Conservation (phyloP, 2,888 invertebrate genomes). For the Theretra japonica region DNA sequence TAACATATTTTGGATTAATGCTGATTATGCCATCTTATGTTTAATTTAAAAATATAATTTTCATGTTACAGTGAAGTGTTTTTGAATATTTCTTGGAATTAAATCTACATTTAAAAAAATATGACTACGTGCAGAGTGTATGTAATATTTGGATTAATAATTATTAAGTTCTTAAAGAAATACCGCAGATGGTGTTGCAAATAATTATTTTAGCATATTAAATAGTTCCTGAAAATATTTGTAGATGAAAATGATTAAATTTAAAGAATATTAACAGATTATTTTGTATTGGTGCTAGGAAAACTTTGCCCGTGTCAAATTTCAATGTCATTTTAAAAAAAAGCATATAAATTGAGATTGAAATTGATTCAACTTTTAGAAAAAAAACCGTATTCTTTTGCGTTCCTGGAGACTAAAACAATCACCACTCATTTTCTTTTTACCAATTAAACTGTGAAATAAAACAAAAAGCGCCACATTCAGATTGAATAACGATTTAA, state of each 20-base stretch:
- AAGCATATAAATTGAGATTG: background rate
- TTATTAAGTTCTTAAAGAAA: background rate
- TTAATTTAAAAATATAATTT: no score
- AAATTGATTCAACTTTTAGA: background rate
- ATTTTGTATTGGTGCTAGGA: background rate
- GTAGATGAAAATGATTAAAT: background rate
- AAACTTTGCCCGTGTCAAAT: background rate
- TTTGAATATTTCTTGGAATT: no score
- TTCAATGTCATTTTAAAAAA: background rate
- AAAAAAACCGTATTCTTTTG: background rate
- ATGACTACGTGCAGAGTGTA: no score
- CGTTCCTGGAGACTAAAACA: background rate
- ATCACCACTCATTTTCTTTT: no score
- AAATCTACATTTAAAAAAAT: no score
- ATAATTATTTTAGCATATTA: background rate
- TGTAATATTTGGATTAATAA: no score
- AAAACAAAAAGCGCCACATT: constrained; percentile 26
- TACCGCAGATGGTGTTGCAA: background rate
- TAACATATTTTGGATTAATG: no score
- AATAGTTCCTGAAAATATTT: background rate
- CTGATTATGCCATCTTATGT: no score
- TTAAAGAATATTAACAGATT: background rate
- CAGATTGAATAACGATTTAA: constrained; percentile 39
- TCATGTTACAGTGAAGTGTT: no score
- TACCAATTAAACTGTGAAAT: background rate